Base-by-base conservation (phyloP, 2,797 vertebrate species). In the Momotus momota region DNA sequence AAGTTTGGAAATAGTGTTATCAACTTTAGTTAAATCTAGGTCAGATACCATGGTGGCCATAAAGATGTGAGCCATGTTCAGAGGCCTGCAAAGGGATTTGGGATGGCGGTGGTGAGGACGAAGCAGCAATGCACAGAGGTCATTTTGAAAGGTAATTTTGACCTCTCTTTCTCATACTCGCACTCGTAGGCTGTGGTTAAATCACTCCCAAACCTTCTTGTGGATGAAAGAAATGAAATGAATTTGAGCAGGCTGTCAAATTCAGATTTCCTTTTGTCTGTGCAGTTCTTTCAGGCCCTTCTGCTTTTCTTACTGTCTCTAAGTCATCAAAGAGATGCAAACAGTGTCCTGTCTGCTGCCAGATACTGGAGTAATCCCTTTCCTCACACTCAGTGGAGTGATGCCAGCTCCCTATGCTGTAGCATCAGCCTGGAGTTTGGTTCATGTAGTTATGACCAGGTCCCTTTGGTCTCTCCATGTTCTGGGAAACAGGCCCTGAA, bases 321-420 rank as follows among this genome's bases (percentile, higher is more conserved):
- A 43, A 64, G 33, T 31, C 45, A 26, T 21, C 41, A 40, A 23
- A 62, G 81, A 52, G 49, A 0, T n/a, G 33, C 57, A 46, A 52
- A 3, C 2, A 2, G 6, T 31, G 10, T 72, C 54, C 57, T 12
- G 1, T 33, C 45, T n/a, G 46, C 65, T 91, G 43, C 85, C 41
- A 23, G 10, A 7, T 3, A 6, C 41, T 33, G 65, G 29, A 52
- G 58, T 6, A 19, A 26, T 41, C 33, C 46, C 75, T 70, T 33
- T 54, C 46, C 49, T 65, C 25, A 1, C 6, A 1, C 31, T 54
- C 4, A 0, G 67, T 0, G 1, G 9, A 23, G 20, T 4, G 2
- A 4, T 14, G 52, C 41, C 31, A 2, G 14, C 21, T 48, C 23
- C 35, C 51, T 0, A 0, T 16, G 75, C 72, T 72, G n/a, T 2